A percentile compares a stretch with the other conserved stretches of the same genome.
Conservation (phyloP, 2,888 invertebrate genomes). For the Perithous albicinctus region DNA sequence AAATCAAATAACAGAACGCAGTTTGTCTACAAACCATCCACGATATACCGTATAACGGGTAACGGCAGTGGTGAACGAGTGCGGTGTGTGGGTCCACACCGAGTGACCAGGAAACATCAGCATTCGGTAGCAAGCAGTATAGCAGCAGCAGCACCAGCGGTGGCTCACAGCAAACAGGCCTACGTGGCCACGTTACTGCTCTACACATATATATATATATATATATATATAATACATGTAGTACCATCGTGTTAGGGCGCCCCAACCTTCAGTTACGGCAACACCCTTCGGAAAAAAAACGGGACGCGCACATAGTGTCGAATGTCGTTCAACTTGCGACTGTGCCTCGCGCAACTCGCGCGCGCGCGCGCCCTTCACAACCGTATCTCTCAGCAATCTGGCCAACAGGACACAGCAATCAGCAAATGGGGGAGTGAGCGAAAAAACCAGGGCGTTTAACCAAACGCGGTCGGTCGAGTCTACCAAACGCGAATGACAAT, state of each 20-base stretch:
- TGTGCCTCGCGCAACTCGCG: slow-evolving; percentile 27
- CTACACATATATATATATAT: no score
- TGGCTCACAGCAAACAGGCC: slow-evolving; percentile 34
- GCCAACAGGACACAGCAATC: slow-evolving; percentile 76
- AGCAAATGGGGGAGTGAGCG: slow-evolving; percentile 67
- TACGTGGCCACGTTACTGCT: not conserved
- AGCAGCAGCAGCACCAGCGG: not conserved
- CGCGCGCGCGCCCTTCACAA: not conserved
- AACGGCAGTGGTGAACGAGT: slow-evolving; percentile 34
- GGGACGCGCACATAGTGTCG: not conserved
- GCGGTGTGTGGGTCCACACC: slow-evolving; percentile 72
- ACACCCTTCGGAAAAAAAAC: no score
- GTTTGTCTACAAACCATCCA: slow-evolving; percentile 80
- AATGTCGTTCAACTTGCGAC: slow-evolving; percentile 34
- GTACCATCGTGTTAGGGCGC: not conserved
- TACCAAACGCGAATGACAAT: slow-evolving; percentile 75
- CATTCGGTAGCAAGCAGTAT: no score
- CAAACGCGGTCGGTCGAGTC: slow-evolving; percentile 62
- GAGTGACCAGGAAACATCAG: slow-evolving; percentile 27
- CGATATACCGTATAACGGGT: slow-evolving; percentile 47
- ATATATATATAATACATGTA: no score
- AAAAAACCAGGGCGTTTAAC: slow-evolving; percentile 1
- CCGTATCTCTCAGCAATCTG: slow-evolving; percentile 68
- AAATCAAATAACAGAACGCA: slow-evolving; percentile 81
- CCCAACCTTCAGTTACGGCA: slow-evolving; percentile 1